phyloP scores from a whole-genome alignment of 2,797 vertebrate species.

The Coccyzus lansbergi region DNA sequence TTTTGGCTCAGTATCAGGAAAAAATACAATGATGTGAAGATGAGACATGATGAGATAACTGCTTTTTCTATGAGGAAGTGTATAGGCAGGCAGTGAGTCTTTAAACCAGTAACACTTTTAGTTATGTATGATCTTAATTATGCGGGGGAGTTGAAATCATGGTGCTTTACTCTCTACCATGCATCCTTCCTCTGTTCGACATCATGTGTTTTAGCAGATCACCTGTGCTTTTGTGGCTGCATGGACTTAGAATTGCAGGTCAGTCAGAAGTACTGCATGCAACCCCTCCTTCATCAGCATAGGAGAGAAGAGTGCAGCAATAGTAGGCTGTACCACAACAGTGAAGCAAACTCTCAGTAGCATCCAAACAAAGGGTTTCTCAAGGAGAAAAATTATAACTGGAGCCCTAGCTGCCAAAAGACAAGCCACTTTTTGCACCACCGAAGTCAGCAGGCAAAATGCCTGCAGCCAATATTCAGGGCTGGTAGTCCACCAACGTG shows the following conservation, averaged over 20 bases:
- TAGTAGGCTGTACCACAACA: background rate
- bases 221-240: fast-evolving
- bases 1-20: background rate
- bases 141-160: background rate
- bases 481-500: background rate
- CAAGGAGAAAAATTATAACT: background rate
- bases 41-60: background rate
- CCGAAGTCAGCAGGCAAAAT: background rate
- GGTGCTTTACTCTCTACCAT: background rate
- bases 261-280: background rate
- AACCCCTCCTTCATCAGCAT: background rate
- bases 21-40: background rate
- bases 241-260: fast-evolving
- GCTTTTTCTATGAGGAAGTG: background rate
- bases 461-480: background rate
- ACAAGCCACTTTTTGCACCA: background rate
- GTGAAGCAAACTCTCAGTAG: background rate
- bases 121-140: background rate
- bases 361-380: background rate
- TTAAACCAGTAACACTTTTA: background rate
- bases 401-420: background rate
- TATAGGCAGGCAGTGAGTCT: conserved; percentile 10
- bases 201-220: background rate
- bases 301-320: background rate
- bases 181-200: fast-evolving